These are phyloP conservation scores for Drosophila formosana DNA, from an alignment of 2,888 invertebrate species.

Conservation along the genomic window DNA sequence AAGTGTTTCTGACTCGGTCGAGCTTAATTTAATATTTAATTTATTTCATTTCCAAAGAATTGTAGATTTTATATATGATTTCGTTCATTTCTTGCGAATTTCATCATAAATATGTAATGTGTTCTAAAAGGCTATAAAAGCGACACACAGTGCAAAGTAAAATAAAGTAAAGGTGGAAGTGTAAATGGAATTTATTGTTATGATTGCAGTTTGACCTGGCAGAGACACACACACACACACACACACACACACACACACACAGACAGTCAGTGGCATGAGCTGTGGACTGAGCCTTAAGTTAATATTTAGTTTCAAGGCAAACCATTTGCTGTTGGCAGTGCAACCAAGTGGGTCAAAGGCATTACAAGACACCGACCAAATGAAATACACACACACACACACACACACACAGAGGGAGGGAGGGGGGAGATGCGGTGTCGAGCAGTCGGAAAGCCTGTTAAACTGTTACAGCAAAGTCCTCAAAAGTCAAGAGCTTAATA, in stretches of 20 bases:
- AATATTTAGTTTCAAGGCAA: slow-evolving; percentile 64
- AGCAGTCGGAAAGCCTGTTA: slow-evolving; percentile 32
- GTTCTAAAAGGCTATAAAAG: slow-evolving; percentile 13
- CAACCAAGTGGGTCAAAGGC: slow-evolving; percentile 63
- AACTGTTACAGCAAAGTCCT: slow-evolving; percentile 35
- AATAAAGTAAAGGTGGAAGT: slow-evolving; percentile 52
- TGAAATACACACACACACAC: not conserved
- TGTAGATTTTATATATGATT: not conserved
- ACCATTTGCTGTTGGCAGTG: slow-evolving; percentile 40
- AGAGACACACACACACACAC: slow-evolving; percentile 9
- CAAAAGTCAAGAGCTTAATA: slow-evolving; percentile 39
- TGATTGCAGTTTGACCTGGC: slow-evolving; percentile 66
- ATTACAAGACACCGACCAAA: slow-evolving; percentile 41
- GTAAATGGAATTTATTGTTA: slow-evolving; percentile 75
- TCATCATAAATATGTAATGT: slow-evolving; percentile 20
- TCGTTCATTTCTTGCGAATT: not conserved
- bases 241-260: slow-evolving; percentile 3
- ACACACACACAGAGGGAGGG: not conserved
- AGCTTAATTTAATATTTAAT: too few relatives aligned
- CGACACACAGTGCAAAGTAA: slow-evolving; percentile 16
- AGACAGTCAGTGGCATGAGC: slow-evolving; percentile 13
- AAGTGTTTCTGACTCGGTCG: too few relatives aligned
- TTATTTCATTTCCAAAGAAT: not conserved
- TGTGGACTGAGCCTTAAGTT: slow-evolving; percentile 50
- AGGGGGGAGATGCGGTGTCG: not conserved